phyloP scores from a whole-genome alignment of 2,113 vertebrate species.

The Amazona vittata region DNA sequence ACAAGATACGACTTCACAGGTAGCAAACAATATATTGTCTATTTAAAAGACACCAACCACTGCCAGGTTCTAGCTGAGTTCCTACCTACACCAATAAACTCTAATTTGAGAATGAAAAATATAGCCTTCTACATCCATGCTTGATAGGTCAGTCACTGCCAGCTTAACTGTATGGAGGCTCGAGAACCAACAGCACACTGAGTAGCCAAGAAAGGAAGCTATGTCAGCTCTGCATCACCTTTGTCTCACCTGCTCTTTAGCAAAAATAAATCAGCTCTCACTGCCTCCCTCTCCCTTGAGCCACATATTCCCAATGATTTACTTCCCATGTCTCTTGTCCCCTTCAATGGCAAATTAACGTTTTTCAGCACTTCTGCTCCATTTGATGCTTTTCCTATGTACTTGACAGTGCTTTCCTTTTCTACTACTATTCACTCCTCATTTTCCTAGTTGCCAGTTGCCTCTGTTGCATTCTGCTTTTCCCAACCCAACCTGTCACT shows the following conservation, averaged over 20 bases:
- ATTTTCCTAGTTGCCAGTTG: background rate
- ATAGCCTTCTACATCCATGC: background rate
- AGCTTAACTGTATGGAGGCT: accelerated
- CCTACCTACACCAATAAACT: background rate
- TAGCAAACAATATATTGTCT: background rate
- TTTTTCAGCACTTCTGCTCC: background rate
- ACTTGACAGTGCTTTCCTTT: background rate
- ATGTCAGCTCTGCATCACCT: background rate
- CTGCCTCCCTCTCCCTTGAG: background rate
- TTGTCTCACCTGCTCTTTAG: background rate
- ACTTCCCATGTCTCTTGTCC: background rate
- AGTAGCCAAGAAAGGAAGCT: background rate
- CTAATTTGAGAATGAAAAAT: background rate
- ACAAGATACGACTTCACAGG: background rate
- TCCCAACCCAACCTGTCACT: background rate
- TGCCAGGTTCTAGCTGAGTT: background rate
- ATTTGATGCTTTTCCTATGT: background rate
- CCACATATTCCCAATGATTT: background rate
- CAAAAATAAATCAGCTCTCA: background rate
- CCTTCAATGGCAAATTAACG: background rate
- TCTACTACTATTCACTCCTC: background rate
- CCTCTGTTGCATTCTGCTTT: background rate
- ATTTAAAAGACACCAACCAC: background rate
- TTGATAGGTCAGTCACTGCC: background rate
- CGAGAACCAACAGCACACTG: background rate